Evolutionary conservation across 2,113 vertebrate genomes (phyloP).

Genomic region (Stictonetta naevosa): DNA sequence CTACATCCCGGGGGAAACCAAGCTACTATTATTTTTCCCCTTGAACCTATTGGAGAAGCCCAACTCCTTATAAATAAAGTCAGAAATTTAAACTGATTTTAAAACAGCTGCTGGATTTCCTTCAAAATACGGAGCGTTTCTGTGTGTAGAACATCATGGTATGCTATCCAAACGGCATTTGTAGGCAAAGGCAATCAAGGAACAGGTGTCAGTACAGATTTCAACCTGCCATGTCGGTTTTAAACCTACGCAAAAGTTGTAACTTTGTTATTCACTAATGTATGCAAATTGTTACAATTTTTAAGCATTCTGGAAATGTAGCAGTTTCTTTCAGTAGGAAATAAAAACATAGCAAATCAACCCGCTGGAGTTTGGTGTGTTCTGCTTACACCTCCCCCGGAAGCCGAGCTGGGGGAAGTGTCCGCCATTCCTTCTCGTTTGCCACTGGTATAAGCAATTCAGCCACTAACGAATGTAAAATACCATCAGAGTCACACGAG

Average conservation of each 20-base stretch:
- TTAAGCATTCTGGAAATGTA: conserved; percentile 40
- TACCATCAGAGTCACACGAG: not conserved
- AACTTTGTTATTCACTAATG: conserved; percentile 1
- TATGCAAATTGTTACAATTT: conserved; percentile 16
- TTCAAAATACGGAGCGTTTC: not conserved
- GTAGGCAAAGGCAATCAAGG: not conserved
- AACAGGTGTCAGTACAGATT: not conserved
- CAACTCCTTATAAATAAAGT: not conserved
- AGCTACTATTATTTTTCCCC: not conserved
- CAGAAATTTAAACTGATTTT: conserved; percentile 12
- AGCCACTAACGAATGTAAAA: not conserved
- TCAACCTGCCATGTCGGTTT: not conserved
- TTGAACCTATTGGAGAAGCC: not conserved
- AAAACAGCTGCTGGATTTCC: conserved; percentile 5
- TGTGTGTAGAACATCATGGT: not conserved
- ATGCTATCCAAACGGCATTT: not conserved
- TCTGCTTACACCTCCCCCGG: fast-evolving
- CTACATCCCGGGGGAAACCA: not conserved
- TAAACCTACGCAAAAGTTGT: conserved; percentile 5
- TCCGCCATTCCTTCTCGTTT: fast-evolving
- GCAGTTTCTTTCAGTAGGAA: conserved; percentile 54
- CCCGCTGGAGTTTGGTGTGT: not conserved
- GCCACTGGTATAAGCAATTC: not conserved
- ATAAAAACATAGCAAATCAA: conserved; percentile 22
- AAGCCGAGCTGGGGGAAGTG: not conserved